phyloP scores from a whole-genome alignment of 2,113 vertebrate species.

The Passer domesticus region DNA sequence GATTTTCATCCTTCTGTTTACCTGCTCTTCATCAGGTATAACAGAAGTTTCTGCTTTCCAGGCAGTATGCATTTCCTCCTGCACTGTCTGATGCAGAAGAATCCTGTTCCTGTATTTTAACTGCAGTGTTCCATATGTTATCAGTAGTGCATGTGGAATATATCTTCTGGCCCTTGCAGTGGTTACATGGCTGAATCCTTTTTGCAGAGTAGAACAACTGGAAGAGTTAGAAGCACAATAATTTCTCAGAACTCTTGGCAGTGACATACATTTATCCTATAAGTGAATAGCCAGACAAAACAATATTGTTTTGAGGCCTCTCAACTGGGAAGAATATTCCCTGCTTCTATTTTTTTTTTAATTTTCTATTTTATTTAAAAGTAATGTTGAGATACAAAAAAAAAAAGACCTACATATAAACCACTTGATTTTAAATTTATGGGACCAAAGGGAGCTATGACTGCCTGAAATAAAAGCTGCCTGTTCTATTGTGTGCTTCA shows the following conservation, averaged over 20 bases:
- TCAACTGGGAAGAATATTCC: not conserved
- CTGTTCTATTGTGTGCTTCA: constrained; percentile 4
- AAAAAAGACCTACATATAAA: not conserved
- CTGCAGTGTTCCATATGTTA: not conserved
- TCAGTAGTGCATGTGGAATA: not conserved
- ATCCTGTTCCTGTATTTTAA: not conserved
- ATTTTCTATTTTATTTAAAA: not conserved
- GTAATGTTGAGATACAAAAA: not conserved
- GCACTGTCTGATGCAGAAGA: not conserved
- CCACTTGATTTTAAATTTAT: not conserved
- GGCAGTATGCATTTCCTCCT: not conserved
- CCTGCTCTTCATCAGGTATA: not conserved
- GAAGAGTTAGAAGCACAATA: not conserved
- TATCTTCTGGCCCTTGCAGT: not conserved
- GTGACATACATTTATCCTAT: not conserved
- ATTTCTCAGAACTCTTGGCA: not conserved
- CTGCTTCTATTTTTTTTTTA: not conserved
- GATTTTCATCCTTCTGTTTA: not conserved
- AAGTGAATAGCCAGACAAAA: not conserved
- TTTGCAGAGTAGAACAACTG: not conserved
- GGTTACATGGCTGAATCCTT: not conserved
- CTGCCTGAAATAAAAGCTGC: constrained; percentile 2
- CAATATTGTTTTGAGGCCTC: not conserved
- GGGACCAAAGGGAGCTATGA: not conserved
- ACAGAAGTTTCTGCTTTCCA: not conserved